Evolutionary conservation across 2,888 invertebrate species (phyloP).

Genomic region (Eristalis pertinax): DNA sequence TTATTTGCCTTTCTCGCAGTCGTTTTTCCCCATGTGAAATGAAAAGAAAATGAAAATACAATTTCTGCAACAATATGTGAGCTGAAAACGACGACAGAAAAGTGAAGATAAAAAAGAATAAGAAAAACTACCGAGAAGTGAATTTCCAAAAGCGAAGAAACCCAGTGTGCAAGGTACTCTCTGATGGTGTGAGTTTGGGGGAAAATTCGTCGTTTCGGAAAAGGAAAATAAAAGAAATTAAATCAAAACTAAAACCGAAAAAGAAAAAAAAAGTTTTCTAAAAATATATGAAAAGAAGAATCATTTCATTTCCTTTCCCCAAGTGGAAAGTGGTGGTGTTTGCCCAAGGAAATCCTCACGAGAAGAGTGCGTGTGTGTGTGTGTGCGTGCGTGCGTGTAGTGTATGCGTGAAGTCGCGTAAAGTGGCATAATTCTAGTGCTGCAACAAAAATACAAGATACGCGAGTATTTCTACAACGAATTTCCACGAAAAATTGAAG

Average conservation of each 20-base stretch:
- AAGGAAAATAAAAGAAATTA: slow-evolving; percentile 35
- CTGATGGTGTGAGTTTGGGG: slow-evolving; percentile 34
- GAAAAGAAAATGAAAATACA: slow-evolving; percentile 36
- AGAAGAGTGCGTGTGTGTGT: too few relatives aligned
- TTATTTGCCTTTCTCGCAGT: neutral
- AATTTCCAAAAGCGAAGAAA: slow-evolving; percentile 38
- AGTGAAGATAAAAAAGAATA: slow-evolving; percentile 12
- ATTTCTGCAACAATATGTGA: slow-evolving; percentile 69
- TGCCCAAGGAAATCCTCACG: slow-evolving; percentile 53
- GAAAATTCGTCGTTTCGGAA: slow-evolving; percentile 53
- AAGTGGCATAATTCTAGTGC: slow-evolving; percentile 52
- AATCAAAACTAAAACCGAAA: slow-evolving; percentile 45
- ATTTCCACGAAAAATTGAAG: slow-evolving; percentile 7
- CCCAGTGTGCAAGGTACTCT: slow-evolving; percentile 30
- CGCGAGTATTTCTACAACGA: slow-evolving; percentile 10
- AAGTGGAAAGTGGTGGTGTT: slow-evolving; percentile 59
- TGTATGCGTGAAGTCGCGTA: slow-evolving; percentile 59
- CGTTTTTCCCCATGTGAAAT: slow-evolving; percentile 11
- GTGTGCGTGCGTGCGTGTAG: slow-evolving; percentile 56
- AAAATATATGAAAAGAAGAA: slow-evolving; percentile 64
- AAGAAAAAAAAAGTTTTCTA: slow-evolving; percentile 61
- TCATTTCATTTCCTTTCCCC: slow-evolving; percentile 47
- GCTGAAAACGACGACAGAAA: slow-evolving; percentile 30
- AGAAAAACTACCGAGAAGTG: slow-evolving; percentile 16
- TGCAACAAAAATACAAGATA: slow-evolving; percentile 54